A percentile compares a stretch with the other conserved stretches of the same genome.
Evolutionary conservation across 2,888 invertebrate genomes (phyloP).

Genomic region (Noctua janthe): DNA sequence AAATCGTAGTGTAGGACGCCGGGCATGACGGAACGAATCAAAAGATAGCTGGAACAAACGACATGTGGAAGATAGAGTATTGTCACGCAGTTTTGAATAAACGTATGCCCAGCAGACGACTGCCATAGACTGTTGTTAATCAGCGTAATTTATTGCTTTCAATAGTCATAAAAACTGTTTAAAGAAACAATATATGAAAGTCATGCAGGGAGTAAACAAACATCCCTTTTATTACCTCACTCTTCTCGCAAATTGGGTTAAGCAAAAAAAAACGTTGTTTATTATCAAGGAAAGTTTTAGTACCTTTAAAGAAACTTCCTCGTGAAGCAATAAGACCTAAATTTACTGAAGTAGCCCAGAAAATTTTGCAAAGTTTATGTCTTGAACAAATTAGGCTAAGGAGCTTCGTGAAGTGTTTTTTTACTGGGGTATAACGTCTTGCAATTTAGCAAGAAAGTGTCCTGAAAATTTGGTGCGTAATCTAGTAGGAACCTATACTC

Average conservation of each 20-base stretch:
- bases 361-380: conserved; percentile 11
- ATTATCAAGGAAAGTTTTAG: neutral
- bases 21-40: neutral
- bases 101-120: neutral
- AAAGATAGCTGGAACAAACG: neutral
- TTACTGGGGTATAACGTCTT: conserved; percentile 3
- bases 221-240: neutral
- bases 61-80: neutral
- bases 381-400: conserved; percentile 10
- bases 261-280: conserved; percentile 9
- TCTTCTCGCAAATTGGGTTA: neutral
- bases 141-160: neutral
- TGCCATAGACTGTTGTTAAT: neutral
- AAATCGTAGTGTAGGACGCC: neutral
- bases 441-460: neutral
- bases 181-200: neutral
- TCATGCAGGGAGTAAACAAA: neutral
- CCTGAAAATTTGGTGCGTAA: neutral
- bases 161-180: neutral
- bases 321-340: conserved; percentile 15
- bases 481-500: neutral
- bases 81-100: neutral
- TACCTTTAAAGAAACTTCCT: conserved; percentile 1
- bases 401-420: neutral
- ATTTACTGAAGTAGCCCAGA: conserved; percentile 2